phyloP scores from a whole-genome alignment of 2,888 invertebrate species.

The Sceliomorpha sp. region DNA sequence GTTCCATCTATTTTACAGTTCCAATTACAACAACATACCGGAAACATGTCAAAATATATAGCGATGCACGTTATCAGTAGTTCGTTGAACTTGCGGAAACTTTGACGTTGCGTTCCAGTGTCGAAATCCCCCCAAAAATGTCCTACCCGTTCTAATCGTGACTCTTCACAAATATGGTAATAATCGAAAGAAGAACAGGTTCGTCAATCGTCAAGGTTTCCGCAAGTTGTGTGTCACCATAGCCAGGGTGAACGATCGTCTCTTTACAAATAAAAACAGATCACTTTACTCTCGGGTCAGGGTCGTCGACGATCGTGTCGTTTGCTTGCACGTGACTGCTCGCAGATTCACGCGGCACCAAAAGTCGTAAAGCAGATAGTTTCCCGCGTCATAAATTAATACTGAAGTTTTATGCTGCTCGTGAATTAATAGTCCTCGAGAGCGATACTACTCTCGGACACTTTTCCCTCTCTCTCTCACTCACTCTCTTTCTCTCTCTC shows the following conservation, averaged over 20 bases:
- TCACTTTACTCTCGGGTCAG: constrained; percentile 48
- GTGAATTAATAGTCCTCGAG: constrained; percentile 56
- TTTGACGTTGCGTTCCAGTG: too few species aligned
- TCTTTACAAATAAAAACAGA: constrained; percentile 36
- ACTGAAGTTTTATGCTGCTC: constrained; percentile 56
- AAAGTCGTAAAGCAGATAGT: constrained; percentile 66
- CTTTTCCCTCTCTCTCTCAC: too few species aligned
- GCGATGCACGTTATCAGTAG: too few species aligned
- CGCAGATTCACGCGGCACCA: constrained; percentile 55
- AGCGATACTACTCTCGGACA: constrained; percentile 51
- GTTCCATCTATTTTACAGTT: too few species aligned
- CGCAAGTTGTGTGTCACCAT: constrained; percentile 4
- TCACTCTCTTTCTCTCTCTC: too few species aligned
- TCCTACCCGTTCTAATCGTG: too few species aligned
- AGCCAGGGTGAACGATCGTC: constrained; percentile 55
- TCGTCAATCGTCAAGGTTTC: constrained; percentile 28
- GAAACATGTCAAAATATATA: too few species aligned
- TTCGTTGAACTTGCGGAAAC: too few species aligned
- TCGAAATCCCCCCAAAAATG: too few species aligned
- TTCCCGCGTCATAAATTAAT: constrained; percentile 68
- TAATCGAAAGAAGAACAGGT: constrained; percentile 1
- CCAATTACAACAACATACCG: too few species aligned
- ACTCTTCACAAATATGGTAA: too few species aligned
- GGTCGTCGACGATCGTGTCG: constrained; percentile 51
- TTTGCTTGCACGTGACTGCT: constrained; percentile 57